Base-by-base conservation (phyloP, 1,140 invertebrate species). In the Cotesia glomerata region DNA sequence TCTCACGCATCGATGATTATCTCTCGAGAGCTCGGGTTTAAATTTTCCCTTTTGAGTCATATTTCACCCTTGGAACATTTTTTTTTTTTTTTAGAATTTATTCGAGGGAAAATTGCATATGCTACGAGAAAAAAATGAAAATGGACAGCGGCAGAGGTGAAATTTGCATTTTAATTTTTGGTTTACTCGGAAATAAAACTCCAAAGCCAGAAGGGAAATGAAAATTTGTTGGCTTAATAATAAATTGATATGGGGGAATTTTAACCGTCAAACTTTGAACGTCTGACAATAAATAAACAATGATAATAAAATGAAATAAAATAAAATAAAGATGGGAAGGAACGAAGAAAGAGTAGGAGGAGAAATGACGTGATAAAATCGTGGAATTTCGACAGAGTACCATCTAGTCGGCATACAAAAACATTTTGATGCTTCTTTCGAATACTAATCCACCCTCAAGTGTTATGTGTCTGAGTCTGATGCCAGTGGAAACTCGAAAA, bases 311-410 rank as follows among this genome's bases (percentile, higher is more conserved):
- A 58, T 58, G 49, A 39, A 52, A 32, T 39, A 32, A 52, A n/a
- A 35, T 45, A 61, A 70, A 51, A 59, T 14, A 58, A 4, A 64
- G 36, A 64, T 11, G 64, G 56, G 9, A 18, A 58, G 36, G n/a
- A 59, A 26, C 26, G 26, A 26, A 26, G 26, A 26, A 26, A 26
- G 26, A 26, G 26, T 26, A 64, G n/a, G 64, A 64, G 9, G n/a
- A 59, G 34, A 63, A 45, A 72, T 54, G 51, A 63, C 62, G 54
- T 34, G n/a, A 45, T 34, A 49, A 16, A 18, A 56, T 49, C 8
- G 52, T 51, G 71, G 71, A 62, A 72, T 72, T 72, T 72, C 62
- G 71, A 72, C 71, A 72, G 52, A 34, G 39, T 16, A 26, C n/a
- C 54, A 45, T 32, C 54, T 14, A 72, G 35, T 18, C 62, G 52